A percentile compares a stretch with the other conserved stretches of the same genome.
These are phyloP conservation scores for Maniola jurtina DNA, from an alignment of 1,140 invertebrate species.

Conservation along the genomic window DNA sequence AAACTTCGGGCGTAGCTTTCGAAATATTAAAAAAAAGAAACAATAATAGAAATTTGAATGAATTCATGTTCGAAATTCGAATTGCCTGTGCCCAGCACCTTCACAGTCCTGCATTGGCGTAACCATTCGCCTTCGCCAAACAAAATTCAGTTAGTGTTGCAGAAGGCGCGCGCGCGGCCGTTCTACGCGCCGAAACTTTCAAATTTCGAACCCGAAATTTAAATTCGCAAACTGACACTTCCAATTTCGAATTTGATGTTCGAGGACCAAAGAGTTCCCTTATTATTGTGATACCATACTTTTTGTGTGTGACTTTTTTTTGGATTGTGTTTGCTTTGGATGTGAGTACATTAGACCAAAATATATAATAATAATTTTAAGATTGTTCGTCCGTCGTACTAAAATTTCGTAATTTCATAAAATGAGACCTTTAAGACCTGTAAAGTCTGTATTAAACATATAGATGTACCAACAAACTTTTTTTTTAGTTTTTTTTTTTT, in stretches of 20 bases:
- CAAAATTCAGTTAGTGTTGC: slow-evolving; percentile 72
- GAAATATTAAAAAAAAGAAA: neutral
- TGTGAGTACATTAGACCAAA: slow-evolving; percentile 52
- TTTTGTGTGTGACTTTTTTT: slow-evolving; percentile 42
- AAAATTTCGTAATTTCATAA: slow-evolving; percentile 38
- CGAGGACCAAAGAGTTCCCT: slow-evolving; percentile 6
- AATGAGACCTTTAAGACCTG: neutral
- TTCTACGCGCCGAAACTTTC: slow-evolving; percentile 65
- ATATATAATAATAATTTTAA: slow-evolving; percentile 51
- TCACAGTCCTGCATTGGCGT: slow-evolving; percentile 57
- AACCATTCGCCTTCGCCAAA: slow-evolving; percentile 67
- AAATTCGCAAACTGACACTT: slow-evolving; percentile 35
- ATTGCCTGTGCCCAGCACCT: slow-evolving; percentile 58
- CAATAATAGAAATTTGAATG: slow-evolving; percentile 19
- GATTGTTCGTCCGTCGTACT: slow-evolving; percentile 69
- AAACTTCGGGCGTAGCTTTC: neutral
- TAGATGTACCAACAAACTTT: neutral
- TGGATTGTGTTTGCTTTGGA: slow-evolving; percentile 69
- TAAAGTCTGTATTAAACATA: slow-evolving; percentile 14
- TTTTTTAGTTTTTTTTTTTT: slow-evolving; percentile 21
- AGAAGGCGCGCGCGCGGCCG: slow-evolving; percentile 71
- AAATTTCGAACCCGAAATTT: slow-evolving; percentile 55
- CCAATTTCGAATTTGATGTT: slow-evolving; percentile 22
- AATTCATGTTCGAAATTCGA: slow-evolving; percentile 31
- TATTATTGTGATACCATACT: slow-evolving; percentile 9